Evolutionary conservation across 2,797 vertebrate genomes (phyloP), one percentile per base, ranked within the genome.

Genomic region (Amphiprion clarkii): DNA sequence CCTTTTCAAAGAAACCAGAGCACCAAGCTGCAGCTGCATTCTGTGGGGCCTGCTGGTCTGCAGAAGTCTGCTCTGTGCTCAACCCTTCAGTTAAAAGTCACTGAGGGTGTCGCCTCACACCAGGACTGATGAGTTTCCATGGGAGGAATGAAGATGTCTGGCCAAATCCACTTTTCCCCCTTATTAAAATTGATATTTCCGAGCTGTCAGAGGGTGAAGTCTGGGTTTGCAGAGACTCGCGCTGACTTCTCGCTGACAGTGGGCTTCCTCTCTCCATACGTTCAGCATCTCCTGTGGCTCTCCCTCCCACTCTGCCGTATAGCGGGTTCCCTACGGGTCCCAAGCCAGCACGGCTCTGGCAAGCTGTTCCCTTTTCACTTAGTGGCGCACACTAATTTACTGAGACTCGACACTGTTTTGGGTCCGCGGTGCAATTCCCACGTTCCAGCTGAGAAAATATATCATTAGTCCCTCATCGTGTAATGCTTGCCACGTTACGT

Each of bases 391-490:
- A 84, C 93, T 94, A 91, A 94, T 94, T 96, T 94, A 93, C 89
- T 89, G 93, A 94, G 94, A 94, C 93, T 90, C 83, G 87, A 93
- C 92, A 93, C 94, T 89, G 91, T 88, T 87, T 88, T 70, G 76
- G 89, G 87, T 91, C 87, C 79, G 79, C 86, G 89, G 90, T 86
- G 79, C 85, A 84, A 90, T 94, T 93, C 90, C 89, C 88, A 89
- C 80, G 83, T 88, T 94, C 88, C 94, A 95, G 94, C 94, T 96
- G 93, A 95, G 92, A 95, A 95, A 95, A 95, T 95, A 95, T 94
- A 95, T 94, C 88, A 95, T 94, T 95, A 94, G 92, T 90, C 88
- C 88, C 91, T 93, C 83, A 86, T 91, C 79, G 86, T 94, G 92
- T 95, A 93, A 95, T 93, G 92, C 87, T 93, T 95, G 95, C 93